These are phyloP conservation scores for Agriopis marginaria DNA, from an alignment of 2,888 invertebrate species.

Conservation along the genomic window DNA sequence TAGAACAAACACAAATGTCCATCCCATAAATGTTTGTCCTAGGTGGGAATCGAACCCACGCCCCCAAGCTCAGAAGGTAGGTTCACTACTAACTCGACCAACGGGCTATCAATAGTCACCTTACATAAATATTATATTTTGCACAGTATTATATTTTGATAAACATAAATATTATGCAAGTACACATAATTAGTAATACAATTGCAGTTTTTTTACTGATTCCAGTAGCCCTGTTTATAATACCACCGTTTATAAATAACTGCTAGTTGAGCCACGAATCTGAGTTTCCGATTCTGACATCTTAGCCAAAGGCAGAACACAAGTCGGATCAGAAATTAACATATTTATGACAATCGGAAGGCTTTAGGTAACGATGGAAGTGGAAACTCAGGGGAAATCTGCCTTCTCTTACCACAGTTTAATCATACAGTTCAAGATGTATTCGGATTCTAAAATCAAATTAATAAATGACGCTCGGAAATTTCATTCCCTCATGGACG, in stretches of 20 bases:
- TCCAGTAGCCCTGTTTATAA: too few relatives aligned
- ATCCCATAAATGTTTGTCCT: too few relatives aligned
- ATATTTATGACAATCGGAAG: slow-evolving; percentile 26
- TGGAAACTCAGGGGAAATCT: slow-evolving; percentile 28
- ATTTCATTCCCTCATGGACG: neutral
- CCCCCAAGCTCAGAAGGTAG: too few relatives aligned
- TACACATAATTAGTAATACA: too few relatives aligned
- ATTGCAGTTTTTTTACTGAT: too few relatives aligned
- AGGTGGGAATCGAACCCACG: too few relatives aligned
- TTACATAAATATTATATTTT: too few relatives aligned
- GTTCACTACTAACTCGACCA: too few relatives aligned
- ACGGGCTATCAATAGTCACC: too few relatives aligned
- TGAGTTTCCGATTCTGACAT: neutral
- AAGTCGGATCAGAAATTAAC: slow-evolving; percentile 20
- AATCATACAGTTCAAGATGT: slow-evolving; percentile 10
- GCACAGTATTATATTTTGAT: too few relatives aligned
- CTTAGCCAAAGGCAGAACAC: neutral
- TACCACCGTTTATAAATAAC: neutral
- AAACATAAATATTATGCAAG: too few relatives aligned
- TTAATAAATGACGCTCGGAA: neutral
- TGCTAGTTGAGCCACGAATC: neutral
- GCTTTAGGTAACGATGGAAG: slow-evolving; percentile 12
- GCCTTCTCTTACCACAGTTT: slow-evolving; percentile 15
- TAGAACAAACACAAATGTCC: too few relatives aligned
- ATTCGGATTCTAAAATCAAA: neutral